Percentiles rank a stretch among this genome's conserved stretches.
These are phyloP conservation scores for Saimiri boliviensis DNA, from an alignment of 2,113 vertebrate genomes.

Conservation along the genomic window DNA sequence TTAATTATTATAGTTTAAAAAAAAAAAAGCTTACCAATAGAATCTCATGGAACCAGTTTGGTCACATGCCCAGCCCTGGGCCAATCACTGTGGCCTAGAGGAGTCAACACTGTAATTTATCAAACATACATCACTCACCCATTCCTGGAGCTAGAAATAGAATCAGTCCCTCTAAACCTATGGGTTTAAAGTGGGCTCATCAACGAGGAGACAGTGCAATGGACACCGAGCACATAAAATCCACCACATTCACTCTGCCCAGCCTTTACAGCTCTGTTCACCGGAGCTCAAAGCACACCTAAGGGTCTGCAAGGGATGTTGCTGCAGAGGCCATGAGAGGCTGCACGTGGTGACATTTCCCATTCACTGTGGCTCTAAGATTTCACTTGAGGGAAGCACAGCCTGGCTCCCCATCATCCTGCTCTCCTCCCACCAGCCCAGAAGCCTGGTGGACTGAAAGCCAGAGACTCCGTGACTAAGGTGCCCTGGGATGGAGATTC, in stretches of 20 bases:
- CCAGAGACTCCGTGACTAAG: background rate
- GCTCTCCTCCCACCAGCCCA: background rate
- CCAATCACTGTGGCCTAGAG: background rate
- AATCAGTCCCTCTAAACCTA: background rate
- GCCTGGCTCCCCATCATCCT: background rate
- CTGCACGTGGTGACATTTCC: no score
- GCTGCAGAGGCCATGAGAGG: no score
- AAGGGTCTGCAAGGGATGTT: background rate
- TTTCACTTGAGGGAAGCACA: background rate
- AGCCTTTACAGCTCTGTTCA: background rate
- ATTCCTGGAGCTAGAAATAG: background rate
- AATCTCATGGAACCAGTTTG: background rate
- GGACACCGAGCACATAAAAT: background rate
- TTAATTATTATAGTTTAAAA: no score
- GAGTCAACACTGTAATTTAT: background rate
- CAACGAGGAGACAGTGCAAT: background rate
- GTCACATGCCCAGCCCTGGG: background rate
- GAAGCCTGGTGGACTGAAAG: background rate
- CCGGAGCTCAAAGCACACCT: fast-evolving
- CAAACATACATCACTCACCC: background rate
- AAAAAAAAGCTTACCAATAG: background rate
- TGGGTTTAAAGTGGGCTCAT: background rate
- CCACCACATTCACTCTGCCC: background rate
- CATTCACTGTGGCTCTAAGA: background rate
- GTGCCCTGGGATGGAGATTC: background rate